Evolutionary conservation across 2,888 invertebrate species (phyloP).

Genomic region (Maniola hyperantus): DNA sequence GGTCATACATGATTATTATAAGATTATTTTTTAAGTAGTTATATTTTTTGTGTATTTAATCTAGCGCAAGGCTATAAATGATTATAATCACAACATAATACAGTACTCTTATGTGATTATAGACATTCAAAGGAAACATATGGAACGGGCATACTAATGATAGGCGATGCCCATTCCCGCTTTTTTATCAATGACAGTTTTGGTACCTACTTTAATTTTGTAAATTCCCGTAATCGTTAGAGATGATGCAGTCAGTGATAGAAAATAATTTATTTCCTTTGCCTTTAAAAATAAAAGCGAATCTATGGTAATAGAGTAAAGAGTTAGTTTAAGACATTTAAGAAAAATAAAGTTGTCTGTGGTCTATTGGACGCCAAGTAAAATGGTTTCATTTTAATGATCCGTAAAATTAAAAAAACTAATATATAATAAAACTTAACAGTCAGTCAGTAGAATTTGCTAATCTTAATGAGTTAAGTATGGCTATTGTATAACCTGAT

Average conservation of each 20-base stretch:
- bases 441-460: neutral
- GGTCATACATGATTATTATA: neutral
- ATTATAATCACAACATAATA: too few species aligned
- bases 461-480: neutral
- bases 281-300: too few species aligned
- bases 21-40: neutral
- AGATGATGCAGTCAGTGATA: neutral
- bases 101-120: too few species aligned
- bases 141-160: neutral
- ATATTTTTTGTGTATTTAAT: neutral
- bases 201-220: neutral
- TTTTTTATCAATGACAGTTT: slow-evolving; percentile 1
- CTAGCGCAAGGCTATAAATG: neutral
- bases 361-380: too few species aligned
- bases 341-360: too few species aligned
- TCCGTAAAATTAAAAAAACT: too few species aligned
- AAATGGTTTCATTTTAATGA: too few species aligned
- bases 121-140: neutral
- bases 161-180: neutral
- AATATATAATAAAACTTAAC: too few species aligned
- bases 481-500: neutral
- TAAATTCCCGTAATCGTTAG: neutral
- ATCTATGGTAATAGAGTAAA: too few species aligned
- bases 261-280: too few species aligned
- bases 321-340: too few species aligned